Conservation (phyloP, 2,797 vertebrate species). For the Apogon talboti region DNA sequence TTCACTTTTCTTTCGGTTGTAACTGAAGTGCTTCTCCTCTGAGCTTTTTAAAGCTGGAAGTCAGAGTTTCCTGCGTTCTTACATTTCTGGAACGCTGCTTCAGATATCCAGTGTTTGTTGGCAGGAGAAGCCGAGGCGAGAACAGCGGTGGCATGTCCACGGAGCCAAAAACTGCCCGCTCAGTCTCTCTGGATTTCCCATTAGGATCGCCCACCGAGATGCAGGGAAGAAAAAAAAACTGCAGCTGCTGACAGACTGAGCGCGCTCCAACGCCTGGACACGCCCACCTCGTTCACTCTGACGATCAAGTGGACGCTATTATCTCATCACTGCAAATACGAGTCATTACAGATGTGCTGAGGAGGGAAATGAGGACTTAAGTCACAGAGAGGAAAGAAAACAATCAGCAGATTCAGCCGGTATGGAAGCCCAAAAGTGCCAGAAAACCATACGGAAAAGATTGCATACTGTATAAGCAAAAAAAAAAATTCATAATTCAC, state of each 20-base stretch:
- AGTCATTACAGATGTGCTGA: slow-evolving; percentile 32
- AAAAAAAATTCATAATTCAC: too few species aligned
- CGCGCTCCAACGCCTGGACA: slow-evolving; percentile 18
- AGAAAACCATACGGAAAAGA: background rate
- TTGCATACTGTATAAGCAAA: too few species aligned
- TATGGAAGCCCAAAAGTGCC: slow-evolving; percentile 10
- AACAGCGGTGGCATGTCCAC: slow-evolving; percentile 43
- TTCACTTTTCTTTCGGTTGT: slow-evolving; percentile 29
- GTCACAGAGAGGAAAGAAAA: slow-evolving; percentile 47
- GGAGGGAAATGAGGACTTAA: slow-evolving; percentile 42
- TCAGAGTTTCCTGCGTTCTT: slow-evolving; percentile 52
- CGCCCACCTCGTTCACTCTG: slow-evolving; percentile 32
- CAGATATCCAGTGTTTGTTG: slow-evolving; percentile 25
- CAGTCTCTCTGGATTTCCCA: slow-evolving; percentile 68
- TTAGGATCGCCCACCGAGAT: slow-evolving; percentile 69
- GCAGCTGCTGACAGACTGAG: slow-evolving; percentile 51
- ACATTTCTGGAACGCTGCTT: slow-evolving; percentile 24
- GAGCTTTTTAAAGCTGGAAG: slow-evolving; percentile 54
- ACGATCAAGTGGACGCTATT: slow-evolving; percentile 34
- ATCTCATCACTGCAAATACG: slow-evolving; percentile 45
- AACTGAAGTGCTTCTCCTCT: slow-evolving; percentile 13
- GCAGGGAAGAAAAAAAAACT: slow-evolving; percentile 21
- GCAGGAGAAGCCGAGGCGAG: slow-evolving; percentile 14
- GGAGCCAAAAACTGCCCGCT: slow-evolving; percentile 57
- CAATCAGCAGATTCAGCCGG: background rate